Percentiles rank a stretch among this genome's conserved stretches.
Evolutionary conservation across 1,140 invertebrate genomes (phyloP).

Genomic region (Scaptomyza graminum): DNA sequence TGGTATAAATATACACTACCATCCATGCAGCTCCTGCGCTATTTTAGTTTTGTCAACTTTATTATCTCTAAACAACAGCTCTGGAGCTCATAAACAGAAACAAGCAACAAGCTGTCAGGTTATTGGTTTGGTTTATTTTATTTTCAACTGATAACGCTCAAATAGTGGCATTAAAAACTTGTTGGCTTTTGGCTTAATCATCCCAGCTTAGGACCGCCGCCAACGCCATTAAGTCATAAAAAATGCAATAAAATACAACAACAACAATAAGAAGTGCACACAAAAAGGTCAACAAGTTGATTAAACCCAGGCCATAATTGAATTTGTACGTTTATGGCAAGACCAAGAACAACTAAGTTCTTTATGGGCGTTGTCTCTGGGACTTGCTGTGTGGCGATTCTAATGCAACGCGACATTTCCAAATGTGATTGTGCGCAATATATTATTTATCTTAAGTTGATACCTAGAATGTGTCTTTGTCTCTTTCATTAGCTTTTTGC

Average conservation of each 20-base stretch:
- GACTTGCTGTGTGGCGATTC: background rate
- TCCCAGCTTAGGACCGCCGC: constrained; percentile 11
- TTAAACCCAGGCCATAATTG: constrained; percentile 47
- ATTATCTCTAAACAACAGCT: constrained; percentile 41
- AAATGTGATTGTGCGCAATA: background rate
- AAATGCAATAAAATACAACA: constrained; percentile 22
- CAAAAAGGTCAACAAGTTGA: constrained; percentile 74
- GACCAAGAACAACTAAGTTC: constrained; percentile 1
- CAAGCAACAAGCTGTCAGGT: constrained; percentile 42
- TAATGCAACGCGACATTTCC: background rate
- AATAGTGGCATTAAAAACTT: constrained; percentile 26
- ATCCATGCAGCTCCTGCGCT: constrained; percentile 1
- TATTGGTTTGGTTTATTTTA: constrained; percentile 16
- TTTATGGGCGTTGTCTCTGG: constrained; percentile 20
- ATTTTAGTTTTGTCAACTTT: constrained; percentile 58
- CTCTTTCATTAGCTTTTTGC: constrained; percentile 4
- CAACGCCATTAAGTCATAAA: constrained; percentile 58
- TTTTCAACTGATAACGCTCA: constrained; percentile 46
- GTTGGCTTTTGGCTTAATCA: constrained; percentile 45
- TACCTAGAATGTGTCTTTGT: constrained; percentile 10
- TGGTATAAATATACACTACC: background rate
- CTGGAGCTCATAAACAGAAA: constrained; percentile 49
- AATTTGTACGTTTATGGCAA: constrained; percentile 15
- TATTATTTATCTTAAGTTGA: background rate
- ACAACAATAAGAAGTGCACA: constrained; percentile 50